These are phyloP conservation scores for Vanessa atalanta DNA, from an alignment of 1,140 invertebrate species.

Conservation along the genomic window DNA sequence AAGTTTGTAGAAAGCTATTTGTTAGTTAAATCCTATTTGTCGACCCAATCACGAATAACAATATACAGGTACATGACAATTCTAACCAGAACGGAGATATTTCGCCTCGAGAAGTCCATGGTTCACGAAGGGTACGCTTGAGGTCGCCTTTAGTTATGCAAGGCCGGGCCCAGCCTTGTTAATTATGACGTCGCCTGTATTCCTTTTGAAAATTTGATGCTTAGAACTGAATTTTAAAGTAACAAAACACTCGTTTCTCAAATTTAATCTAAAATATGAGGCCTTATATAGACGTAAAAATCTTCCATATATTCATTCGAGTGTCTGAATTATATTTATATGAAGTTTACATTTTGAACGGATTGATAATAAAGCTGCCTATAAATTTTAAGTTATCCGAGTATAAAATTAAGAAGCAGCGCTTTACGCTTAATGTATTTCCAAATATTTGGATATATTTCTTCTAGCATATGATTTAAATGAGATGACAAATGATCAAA, in stretches of 20 bases:
- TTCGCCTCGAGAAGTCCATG: constrained; percentile 35
- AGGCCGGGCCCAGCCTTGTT: constrained; percentile 55
- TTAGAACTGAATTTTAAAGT: constrained; percentile 17
- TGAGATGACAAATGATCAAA: no score
- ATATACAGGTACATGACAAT: not conserved
- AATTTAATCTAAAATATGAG: not conserved
- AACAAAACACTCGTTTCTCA: not conserved
- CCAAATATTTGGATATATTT: no score
- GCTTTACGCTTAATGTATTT: no score
- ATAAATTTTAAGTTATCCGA: no score
- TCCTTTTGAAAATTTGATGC: constrained; percentile 53
- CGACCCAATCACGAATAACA: not conserved
- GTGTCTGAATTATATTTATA: no score
- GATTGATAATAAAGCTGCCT: no score
- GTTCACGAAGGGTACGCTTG: constrained; percentile 49
- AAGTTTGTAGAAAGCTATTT: not conserved
- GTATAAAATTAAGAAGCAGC: no score
- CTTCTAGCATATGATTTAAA: no score
- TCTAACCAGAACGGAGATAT: constrained; percentile 12
- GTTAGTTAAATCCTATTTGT: not conserved
- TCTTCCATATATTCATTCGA: not conserved
- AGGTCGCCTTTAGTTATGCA: constrained; percentile 61
- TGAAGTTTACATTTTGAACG: no score
- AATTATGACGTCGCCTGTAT: constrained; percentile 57
- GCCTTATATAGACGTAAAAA: not conserved